Conservation (phyloP, 2,888 invertebrate species). For the Nymphalis urticae region DNA sequence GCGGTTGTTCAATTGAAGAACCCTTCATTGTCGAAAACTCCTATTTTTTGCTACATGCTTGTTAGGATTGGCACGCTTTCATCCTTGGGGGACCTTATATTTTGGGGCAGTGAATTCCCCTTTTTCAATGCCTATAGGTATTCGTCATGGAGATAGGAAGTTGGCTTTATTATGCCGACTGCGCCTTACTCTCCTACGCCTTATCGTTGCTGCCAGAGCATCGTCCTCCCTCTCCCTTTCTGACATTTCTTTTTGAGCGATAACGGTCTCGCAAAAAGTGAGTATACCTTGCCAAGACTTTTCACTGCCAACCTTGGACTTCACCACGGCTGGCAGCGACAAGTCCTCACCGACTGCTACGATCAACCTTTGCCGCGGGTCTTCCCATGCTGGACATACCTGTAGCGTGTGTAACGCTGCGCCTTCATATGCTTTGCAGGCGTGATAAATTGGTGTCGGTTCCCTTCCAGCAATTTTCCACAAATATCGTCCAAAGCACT, state of each 20-base stretch:
- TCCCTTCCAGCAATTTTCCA: not conserved
- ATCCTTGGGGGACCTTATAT: no score
- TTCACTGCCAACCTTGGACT: constrained; percentile 1
- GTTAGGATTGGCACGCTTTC: no score
- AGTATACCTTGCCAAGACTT: not conserved
- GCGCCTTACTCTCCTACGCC: not conserved
- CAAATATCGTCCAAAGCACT: not conserved
- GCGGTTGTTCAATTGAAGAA: no score
- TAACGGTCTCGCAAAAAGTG: not conserved
- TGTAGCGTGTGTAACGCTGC: not conserved
- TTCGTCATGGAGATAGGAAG: not conserved
- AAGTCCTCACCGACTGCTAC: not conserved
- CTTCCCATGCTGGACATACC: not conserved
- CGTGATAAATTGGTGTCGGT: not conserved
- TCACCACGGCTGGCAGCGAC: constrained; percentile 4
- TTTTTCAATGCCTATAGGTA: no score
- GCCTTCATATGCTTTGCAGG: not conserved
- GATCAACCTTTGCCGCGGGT: not conserved
- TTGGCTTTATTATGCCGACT: not conserved
- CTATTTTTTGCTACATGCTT: no score
- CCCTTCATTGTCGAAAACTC: no score
- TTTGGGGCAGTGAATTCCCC: no score
- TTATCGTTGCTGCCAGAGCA: not conserved
- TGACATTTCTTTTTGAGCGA: not conserved
- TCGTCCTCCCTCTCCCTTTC: not conserved